Base-by-base conservation (phyloP, 2,797 vertebrate genomes). In the Acomys russatus region DNA sequence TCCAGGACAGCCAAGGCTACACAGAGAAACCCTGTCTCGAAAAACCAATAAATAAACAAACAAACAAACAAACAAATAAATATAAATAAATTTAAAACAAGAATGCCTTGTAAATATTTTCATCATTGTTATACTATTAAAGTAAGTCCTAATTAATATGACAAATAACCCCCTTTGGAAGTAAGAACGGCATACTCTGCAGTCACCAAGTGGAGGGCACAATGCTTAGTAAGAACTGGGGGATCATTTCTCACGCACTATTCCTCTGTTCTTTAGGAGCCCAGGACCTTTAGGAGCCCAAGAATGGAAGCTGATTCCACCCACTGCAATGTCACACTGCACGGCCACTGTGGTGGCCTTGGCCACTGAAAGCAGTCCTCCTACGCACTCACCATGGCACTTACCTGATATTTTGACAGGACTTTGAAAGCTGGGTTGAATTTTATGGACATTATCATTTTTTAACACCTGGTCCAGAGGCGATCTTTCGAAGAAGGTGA, bases 401-500 rank as follows among this genome's bases (percentile, higher is more conserved):
- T 98, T 94, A 99, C 99, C 99, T 98, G 99, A 99, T 98, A 99
- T 99, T 98, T 99, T 99, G 97, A 99, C 98, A 3, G 99, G 99
- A 98, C 99, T 99, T 98, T 99, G 99, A 98, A 99, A 99, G 96
- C 98, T 99, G 35, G 99, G 99, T 94, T 99, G 99, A 98, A 99
- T 99, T 97, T 99, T 99, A 98, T 99, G 99, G 80, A 99, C 98
- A 23, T 99, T 99, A 98, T 99, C 99, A 30, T 99, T 99, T 98
- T 99, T 99, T 88, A 99, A 98, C 97, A 99, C 99, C 98, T 99
- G 99, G 96, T 99, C 99, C 98, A 99, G 98, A 4, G 99, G 99
- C 0, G 99, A 99, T 85, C 99, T 99, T 98, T 99, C 99, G 64
- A 99, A 99, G 98, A 99, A 99, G 0, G 99, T 99, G 98, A 99